phyloP scores from a whole-genome alignment of 2,113 vertebrate species.

The Paradoxurus hermaphroditus region DNA sequence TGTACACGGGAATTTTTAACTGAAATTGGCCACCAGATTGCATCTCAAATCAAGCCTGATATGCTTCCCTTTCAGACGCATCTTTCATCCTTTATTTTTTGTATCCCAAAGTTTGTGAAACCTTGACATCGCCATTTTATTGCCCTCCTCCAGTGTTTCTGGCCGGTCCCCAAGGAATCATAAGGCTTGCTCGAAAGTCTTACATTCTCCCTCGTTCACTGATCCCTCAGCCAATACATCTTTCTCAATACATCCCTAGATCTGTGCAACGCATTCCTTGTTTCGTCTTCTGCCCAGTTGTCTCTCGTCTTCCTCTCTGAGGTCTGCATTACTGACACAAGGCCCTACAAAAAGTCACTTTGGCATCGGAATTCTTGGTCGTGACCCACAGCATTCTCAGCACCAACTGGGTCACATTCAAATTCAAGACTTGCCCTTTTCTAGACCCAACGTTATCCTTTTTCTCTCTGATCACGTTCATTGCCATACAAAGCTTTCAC shows the following conservation, averaged over 20 bases:
- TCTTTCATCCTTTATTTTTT: neutral
- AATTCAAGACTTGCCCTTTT: neutral
- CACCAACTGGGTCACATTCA: neutral
- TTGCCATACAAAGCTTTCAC: rapidly evolving
- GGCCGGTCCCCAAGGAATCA: neutral
- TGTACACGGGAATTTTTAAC: neutral
- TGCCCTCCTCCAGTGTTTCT: neutral
- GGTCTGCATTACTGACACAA: neutral
- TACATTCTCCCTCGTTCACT: neutral
- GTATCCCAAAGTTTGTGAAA: neutral
- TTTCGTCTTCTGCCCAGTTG: neutral
- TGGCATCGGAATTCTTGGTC: neutral
- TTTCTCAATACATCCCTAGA: neutral
- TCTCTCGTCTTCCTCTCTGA: neutral
- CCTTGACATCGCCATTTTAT: neutral
- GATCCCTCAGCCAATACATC: neutral
- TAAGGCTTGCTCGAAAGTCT: neutral
- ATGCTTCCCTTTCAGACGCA: neutral
- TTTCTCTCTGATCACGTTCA: neutral
- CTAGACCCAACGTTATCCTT: neutral
- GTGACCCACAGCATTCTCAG: neutral
- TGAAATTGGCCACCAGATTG: neutral
- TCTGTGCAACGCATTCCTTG: neutral
- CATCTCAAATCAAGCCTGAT: constrained; percentile 21
- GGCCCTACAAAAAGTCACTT: neutral